Percentiles rank a stretch among this genome's conserved stretches.
Evolutionary conservation across 1,140 invertebrate species (phyloP).

Genomic region (Tetramorium parvispinum): DNA sequence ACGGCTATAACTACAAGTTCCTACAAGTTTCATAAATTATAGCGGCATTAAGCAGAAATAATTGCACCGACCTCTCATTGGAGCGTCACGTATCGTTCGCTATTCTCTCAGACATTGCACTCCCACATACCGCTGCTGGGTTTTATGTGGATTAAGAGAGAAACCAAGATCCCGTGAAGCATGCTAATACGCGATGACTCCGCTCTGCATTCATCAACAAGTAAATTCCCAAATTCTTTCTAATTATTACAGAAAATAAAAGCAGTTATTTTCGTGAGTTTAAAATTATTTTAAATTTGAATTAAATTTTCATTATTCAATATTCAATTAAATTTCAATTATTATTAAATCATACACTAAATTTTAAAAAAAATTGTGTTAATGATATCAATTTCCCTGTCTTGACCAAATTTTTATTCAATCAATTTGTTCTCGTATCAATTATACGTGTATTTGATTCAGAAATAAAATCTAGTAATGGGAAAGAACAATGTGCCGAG

Average conservation of each 20-base stretch:
- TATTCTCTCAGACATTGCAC: conserved; percentile 12
- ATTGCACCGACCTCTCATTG: conserved; percentile 28
- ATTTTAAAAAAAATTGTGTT: not conserved
- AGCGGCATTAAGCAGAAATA: conserved; percentile 10
- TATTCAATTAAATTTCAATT: no score
- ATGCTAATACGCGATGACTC: not conserved
- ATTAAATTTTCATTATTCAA: not conserved
- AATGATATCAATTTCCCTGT: not conserved
- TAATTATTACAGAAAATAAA: not conserved
- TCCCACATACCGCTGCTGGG: not conserved
- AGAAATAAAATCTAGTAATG: not conserved
- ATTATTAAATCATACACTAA: not conserved
- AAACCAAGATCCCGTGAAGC: conserved; percentile 13
- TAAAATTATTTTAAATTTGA: not conserved
- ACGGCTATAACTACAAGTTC: not conserved
- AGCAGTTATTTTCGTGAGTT: not conserved
- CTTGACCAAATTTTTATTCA: not conserved
- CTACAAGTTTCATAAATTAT: conserved; percentile 30
- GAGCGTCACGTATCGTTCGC: not conserved
- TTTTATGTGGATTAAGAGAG: not conserved
- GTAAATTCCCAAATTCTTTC: not conserved
- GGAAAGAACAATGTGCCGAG: not conserved
- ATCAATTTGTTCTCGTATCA: not conserved
- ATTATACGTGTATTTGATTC: not conserved
- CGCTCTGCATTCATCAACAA: not conserved